Evolutionary conservation across 2,888 invertebrate genomes (phyloP).

Genomic region (Amphipyra berbera): DNA sequence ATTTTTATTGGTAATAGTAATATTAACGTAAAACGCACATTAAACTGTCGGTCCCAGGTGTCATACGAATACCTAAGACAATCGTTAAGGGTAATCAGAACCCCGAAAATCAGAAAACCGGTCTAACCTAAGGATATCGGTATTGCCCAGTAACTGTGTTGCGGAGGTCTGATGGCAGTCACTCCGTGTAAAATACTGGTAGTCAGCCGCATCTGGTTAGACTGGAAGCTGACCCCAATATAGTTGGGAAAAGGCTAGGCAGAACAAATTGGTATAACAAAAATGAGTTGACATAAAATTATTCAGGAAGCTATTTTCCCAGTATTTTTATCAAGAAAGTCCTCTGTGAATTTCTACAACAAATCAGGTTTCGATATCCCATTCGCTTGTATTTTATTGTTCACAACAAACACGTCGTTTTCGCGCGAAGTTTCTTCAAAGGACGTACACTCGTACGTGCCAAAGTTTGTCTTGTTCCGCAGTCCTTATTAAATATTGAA

Average conservation of each 20-base stretch:
- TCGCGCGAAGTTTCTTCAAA: slow-evolving; percentile 22
- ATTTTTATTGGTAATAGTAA: slow-evolving; percentile 4
- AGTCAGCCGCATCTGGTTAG: too few relatives aligned
- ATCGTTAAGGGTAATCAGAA: too few relatives aligned
- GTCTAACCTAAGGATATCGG: too few relatives aligned
- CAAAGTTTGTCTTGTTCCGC: slow-evolving; percentile 32
- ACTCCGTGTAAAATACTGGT: too few relatives aligned
- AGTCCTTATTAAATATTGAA: slow-evolving; percentile 38
- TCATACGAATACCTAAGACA: too few relatives aligned
- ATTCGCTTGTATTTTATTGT: slow-evolving; percentile 37
- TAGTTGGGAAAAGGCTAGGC: too few relatives aligned
- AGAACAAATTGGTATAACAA: not conserved
- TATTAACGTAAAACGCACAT: not conserved
- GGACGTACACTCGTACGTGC: slow-evolving; percentile 16
- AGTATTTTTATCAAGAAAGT: slow-evolving; percentile 9
- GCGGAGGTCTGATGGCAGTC: too few relatives aligned
- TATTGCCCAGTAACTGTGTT: too few relatives aligned
- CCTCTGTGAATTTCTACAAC: slow-evolving; percentile 11
- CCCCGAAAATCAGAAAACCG: too few relatives aligned
- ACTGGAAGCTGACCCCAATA: too few relatives aligned
- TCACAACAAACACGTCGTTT: slow-evolving; percentile 27
- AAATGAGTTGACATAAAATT: slow-evolving; percentile 7
- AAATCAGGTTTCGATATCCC: slow-evolving; percentile 17
- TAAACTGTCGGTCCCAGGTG: too few relatives aligned
- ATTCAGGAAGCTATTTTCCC: slow-evolving; percentile 12